A percentile compares a stretch with the other conserved stretches of the same genome.
phyloP scores from a whole-genome alignment of 2,113 vertebrate species.

The Salvelinus fontinalis region DNA sequence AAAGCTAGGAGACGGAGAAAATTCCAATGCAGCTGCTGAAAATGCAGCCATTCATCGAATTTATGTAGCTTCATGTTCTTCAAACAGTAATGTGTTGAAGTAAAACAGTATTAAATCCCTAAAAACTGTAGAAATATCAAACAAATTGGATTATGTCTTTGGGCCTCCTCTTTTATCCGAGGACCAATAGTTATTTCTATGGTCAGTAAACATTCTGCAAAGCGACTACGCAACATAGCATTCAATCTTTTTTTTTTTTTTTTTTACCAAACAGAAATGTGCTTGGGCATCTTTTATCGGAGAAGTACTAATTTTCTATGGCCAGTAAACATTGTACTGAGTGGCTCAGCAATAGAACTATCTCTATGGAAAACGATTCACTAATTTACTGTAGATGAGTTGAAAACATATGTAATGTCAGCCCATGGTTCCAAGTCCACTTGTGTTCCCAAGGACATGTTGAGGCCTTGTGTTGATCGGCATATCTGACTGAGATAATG shows the following conservation, averaged over 20 bases:
- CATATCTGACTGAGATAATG: background rate
- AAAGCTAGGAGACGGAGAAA: background rate
- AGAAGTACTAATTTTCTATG: too few relatives aligned
- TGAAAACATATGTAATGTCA: background rate
- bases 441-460: background rate
- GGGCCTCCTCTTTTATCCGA: too few relatives aligned
- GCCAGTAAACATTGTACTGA: background rate
- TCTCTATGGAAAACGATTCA: background rate
- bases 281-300: background rate
- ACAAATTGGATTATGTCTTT: too few relatives aligned
- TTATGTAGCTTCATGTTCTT: too few relatives aligned
- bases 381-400: background rate
- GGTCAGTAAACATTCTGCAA: too few relatives aligned
- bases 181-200: too few relatives aligned
- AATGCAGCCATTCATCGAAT: background rate
- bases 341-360: background rate
- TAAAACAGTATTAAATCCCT: too few relatives aligned
- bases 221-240: background rate
- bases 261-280: too few relatives aligned
- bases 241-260: too few relatives aligned
- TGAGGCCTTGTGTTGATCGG: background rate
- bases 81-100: too few relatives aligned
- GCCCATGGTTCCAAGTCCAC: background rate
- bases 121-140: too few relatives aligned
- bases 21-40: background rate